phyloP scores from a whole-genome alignment of 2,797 vertebrate species.

The Myripristis jacobus region DNA sequence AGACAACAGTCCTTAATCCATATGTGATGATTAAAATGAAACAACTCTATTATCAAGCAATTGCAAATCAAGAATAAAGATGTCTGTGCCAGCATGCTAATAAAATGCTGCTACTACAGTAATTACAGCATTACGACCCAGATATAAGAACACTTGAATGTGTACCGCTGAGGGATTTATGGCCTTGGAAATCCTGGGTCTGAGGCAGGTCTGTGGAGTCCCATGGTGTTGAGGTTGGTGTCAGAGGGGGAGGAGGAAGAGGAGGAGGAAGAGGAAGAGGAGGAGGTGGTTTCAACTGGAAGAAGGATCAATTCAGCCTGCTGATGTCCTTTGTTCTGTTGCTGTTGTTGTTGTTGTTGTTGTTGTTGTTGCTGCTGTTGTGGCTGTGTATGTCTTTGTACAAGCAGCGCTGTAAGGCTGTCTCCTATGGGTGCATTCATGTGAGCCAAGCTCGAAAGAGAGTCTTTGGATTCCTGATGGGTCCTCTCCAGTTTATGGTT shows the following conservation, averaged over 20 bases:
- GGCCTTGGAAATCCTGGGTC: conserved; percentile 91
- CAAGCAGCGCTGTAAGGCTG: conserved; percentile 87
- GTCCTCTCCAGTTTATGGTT: conserved; percentile 86
- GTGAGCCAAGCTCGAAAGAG: conserved; percentile 82
- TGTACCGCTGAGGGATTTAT: conserved; percentile 74
- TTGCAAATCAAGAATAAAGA: conserved; percentile 67
- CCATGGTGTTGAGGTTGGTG: conserved; percentile 76
- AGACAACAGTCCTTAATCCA: conserved; percentile 60
- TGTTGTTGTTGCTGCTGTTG: conserved; percentile 47
- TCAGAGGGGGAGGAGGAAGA: conserved; percentile 84
- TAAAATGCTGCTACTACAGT: conserved; percentile 67
- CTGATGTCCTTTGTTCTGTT: conserved; percentile 76
- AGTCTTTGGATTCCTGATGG: conserved; percentile 92
- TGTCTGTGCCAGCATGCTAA: conserved; percentile 75
- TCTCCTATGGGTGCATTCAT: conserved; percentile 86
- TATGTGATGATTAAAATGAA: conserved; percentile 60
- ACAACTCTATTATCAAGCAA: conserved; percentile 66
- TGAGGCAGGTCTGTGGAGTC: conserved; percentile 91
- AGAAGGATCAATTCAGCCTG: conserved; percentile 86
- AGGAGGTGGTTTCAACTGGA: conserved; percentile 86
- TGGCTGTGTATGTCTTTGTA: conserved; percentile 73
- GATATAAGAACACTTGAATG: conserved; percentile 44
- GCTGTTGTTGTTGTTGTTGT: conserved; percentile 58
- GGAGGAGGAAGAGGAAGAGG: conserved; percentile 87
- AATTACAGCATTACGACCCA: conserved; percentile 66